Evolutionary conservation across 2,113 vertebrate species (phyloP).

Genomic region (Urocitellus parryii): DNA sequence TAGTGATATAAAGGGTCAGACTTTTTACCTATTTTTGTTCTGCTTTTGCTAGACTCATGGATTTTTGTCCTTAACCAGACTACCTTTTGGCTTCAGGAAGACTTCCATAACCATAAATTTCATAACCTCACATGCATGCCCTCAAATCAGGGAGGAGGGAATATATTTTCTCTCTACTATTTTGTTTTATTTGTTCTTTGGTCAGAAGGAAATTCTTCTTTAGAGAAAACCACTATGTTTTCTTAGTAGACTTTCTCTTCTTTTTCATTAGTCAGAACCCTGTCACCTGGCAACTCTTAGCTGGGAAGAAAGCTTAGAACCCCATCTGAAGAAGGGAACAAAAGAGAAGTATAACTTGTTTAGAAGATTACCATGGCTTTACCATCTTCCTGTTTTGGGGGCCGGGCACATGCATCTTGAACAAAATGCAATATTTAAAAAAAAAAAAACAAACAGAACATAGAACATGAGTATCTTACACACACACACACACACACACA

Average conservation of each 20-base stretch:
- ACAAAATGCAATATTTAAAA: background rate
- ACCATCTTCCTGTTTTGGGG: background rate
- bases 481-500: no score
- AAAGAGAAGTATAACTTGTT: background rate
- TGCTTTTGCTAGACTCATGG: background rate
- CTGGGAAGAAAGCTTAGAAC: background rate
- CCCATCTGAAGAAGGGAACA: background rate
- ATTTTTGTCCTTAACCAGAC: background rate
- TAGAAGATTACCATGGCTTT: background rate
- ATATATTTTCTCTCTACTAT: background rate
- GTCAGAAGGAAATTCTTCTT: background rate
- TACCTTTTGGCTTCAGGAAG: background rate
- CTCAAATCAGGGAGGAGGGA: background rate
- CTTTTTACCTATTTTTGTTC: background rate
- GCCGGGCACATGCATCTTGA: background rate
- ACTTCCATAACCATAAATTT: background rate
- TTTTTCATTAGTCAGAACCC: background rate
- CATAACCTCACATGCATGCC: background rate
- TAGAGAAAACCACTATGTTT: background rate
- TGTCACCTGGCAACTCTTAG: background rate
- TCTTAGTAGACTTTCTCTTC: background rate
- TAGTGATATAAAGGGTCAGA: background rate
- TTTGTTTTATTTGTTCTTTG: background rate
- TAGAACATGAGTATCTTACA: background rate
- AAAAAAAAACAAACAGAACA: no score